Base-by-base conservation (phyloP, 2,888 invertebrate species). In the Syritta pipiens region DNA sequence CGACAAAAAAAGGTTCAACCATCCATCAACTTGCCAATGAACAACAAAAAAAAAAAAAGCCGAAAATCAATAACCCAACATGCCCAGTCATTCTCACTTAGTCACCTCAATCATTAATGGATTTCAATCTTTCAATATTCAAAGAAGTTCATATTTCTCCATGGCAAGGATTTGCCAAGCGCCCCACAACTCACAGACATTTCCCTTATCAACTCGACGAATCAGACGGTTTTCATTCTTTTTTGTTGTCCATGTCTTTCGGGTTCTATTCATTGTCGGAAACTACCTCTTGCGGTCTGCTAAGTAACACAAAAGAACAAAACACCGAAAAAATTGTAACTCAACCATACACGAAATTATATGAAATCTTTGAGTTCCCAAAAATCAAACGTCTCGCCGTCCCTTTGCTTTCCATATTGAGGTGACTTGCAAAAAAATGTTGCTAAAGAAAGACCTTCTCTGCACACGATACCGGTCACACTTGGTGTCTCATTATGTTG, bases 91-190 rank as follows among this genome's bases (percentile, higher is more conserved):
- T 74, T 24, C 60, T 62, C 79, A 72, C 79, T 74, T 74, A 79
- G 74, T 74, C 79, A 74, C 74, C 67, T 67, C 67, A 68, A 74
- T 74, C 67, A 57, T 68, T 79, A 79, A 79, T 79, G 79, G 79
- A 62, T 74, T 74, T 68, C 67, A 67, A 79, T 67, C 49, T 62
- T 68, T 37, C n/a, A 30, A 24, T 24, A 59, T 60, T 59, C 51
- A 53, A 65, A 59, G 32, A 55, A 67, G 19, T 72, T 20, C 28
- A 57, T 32, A 62, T 24, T 28, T 62, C 20, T 32, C 3, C 42
- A 12, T 46, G 53, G 4, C 44, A 53, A 44, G 28, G 48, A 59
- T 59, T 65, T 59, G 57, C 65, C n/a, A n/a, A n/a, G 37, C 53
- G 51, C 19, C 30, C 17, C 22, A 1, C 46, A 28, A 10, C 28